Base-by-base conservation (phyloP, 37 sponge, comb jelly and placozoan genomes). In the Agelas oroides region DNA sequence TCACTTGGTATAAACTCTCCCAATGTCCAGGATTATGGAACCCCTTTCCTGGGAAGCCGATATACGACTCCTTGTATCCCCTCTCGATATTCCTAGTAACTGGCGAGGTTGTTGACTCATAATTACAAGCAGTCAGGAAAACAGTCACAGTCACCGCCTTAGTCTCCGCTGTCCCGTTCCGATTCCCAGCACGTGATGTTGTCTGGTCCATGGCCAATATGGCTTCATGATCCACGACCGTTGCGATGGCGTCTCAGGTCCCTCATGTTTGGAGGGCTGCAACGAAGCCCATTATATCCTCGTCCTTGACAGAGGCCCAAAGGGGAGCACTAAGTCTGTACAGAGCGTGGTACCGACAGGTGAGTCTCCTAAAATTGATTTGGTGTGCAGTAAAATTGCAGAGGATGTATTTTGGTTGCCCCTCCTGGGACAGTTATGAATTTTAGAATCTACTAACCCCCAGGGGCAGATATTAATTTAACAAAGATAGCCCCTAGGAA, bases 341-440 rank as follows among this genome's bases (percentile, higher is more conserved):
- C 84, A 88, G 92, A 84, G 95, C 92, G 14, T 96, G 97, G 97
- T 91, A 91, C 73, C 84, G 97, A 39, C 94, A 96, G 79, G 95
- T 95, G 20, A 88, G 69, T 20, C 69, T 32, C 21, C 46, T 46
- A 46, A 46, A 12, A 46, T 46, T 46, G 8, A 8, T 46, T 46
- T 46, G 46, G 46, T 3, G 46, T 46, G 46, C 6, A 8, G n/a
- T n/a, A n/a, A n/a, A n/a, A n/a, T n/a, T n/a, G n/a, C n/a, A n/a
- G n/a, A n/a, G n/a, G n/a, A n/a, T n/a, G n/a, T n/a, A n/a, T n/a
- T n/a, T n/a, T n/a, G n/a, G n/a, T n/a, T n/a, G n/a, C n/a, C n/a
- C n/a, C n/a, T n/a, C n/a, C n/a, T n/a, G n/a, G n/a, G n/a, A n/a
- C n/a, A n/a, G n/a, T n/a, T n/a, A n/a, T n/a, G n/a, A n/a, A n/a